Conservation (phyloP, 2,113 vertebrate species). For the Xyliphius kryptos region DNA sequence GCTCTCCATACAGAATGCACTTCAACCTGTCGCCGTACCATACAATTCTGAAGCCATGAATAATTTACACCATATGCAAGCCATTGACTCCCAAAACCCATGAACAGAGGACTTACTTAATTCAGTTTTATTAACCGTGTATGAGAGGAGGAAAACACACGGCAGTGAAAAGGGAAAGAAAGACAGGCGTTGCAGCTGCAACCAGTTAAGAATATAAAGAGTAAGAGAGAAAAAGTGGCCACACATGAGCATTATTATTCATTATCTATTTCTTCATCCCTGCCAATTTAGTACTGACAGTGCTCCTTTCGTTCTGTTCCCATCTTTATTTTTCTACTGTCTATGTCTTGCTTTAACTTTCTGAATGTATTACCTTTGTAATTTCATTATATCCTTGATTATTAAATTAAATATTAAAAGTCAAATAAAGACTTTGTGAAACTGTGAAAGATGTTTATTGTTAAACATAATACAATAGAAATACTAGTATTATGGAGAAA, state of each 20-base stretch:
- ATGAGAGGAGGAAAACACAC: constrained; percentile 32
- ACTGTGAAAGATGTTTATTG: too few relatives aligned
- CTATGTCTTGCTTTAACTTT: background rate
- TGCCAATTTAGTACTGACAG: background rate
- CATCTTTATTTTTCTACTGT: background rate
- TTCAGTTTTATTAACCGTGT: constrained; percentile 54
- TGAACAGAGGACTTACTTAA: constrained; percentile 70
- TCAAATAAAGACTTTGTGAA: too few relatives aligned
- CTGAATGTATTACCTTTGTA: background rate
- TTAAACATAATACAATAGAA: too few relatives aligned
- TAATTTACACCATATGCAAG: constrained; percentile 71
- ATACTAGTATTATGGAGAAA: too few relatives aligned
- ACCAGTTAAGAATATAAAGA: constrained; percentile 8
- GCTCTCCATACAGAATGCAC: constrained; percentile 58
- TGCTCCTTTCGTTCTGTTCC: background rate
- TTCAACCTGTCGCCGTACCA: constrained; percentile 60
- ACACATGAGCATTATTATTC: constrained; percentile 31
- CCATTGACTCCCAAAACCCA: constrained; percentile 75
- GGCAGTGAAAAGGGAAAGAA: constrained; percentile 8
- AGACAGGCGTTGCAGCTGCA: constrained; percentile 32
- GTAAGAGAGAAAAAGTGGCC: background rate
- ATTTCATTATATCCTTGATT: too few relatives aligned
- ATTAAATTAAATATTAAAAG: too few relatives aligned
- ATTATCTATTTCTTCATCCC: constrained; percentile 10
- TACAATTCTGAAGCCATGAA: constrained; percentile 70